Evolutionary conservation across 37 sponge, comb jelly and placozoan genomes (phyloP).

Genomic region (Ianthella basta): DNA sequence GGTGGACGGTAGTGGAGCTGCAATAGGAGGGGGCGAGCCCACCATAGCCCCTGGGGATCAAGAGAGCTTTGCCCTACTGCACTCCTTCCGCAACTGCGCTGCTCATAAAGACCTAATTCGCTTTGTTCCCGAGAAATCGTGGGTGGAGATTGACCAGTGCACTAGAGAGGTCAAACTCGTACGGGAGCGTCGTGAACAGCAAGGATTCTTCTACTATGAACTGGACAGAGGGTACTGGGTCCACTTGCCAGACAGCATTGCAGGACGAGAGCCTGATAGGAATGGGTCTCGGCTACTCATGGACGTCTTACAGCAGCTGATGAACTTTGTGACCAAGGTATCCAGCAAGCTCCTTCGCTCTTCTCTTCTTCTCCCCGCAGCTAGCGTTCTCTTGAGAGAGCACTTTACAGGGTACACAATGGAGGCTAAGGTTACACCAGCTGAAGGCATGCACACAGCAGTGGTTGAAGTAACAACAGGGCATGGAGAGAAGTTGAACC

Average conservation of each 20-base stretch:
- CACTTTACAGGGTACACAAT: not conserved
- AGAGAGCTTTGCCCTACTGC: slow-evolving; percentile 40
- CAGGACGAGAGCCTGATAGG: not conserved
- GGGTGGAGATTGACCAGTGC: slow-evolving; percentile 39
- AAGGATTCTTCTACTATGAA: slow-evolving; percentile 31
- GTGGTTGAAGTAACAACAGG: not conserved
- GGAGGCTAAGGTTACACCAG: not conserved
- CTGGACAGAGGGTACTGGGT: slow-evolving; percentile 40
- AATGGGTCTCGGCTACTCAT: slow-evolving; percentile 9
- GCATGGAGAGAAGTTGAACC: not conserved
- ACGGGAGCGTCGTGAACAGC: not conserved
- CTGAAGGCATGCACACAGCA: not conserved
- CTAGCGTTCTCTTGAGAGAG: not conserved
- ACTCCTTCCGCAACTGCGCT: slow-evolving; percentile 39
- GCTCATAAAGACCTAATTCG: slow-evolving; percentile 31
- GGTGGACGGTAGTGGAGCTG: slow-evolving; percentile 10
- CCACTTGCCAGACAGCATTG: not conserved
- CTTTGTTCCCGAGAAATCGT: slow-evolving; percentile 8
- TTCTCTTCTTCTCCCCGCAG: slow-evolving; percentile 19
- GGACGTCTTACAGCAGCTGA: slow-evolving; percentile 40
- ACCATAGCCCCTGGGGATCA: not conserved
- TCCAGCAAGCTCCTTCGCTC: slow-evolving; percentile 8
- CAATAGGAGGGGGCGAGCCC: not conserved
- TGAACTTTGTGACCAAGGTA: slow-evolving; percentile 24
- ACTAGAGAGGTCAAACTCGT: slow-evolving; percentile 30